A percentile compares a stretch with the other conserved stretches of the same genome.
phyloP scores from a whole-genome alignment of 2,797 vertebrate species.

The Syngnathus rostellatus region DNA sequence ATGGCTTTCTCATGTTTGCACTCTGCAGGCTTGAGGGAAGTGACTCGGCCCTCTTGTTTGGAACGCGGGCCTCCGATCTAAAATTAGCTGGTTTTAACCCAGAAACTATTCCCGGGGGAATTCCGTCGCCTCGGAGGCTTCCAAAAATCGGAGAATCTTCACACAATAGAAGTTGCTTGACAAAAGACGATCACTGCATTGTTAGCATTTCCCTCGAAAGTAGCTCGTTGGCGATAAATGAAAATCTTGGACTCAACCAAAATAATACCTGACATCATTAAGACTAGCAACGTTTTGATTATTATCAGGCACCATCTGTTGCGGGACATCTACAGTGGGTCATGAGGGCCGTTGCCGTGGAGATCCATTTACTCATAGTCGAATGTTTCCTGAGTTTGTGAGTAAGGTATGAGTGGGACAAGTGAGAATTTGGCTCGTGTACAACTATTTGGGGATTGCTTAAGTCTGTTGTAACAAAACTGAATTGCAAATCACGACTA shows the following conservation, averaged over 20 bases:
- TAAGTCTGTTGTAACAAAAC: no score
- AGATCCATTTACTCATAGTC: slow-evolving; percentile 26
- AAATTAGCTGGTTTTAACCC: slow-evolving; percentile 24
- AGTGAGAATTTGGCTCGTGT: no score
- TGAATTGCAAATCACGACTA: no score
- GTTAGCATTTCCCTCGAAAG: slow-evolving; percentile 32
- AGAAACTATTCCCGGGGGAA: slow-evolving; percentile 19
- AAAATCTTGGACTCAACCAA: slow-evolving; percentile 17
- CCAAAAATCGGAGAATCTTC: slow-evolving; percentile 16
- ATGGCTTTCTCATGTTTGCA: background rate
- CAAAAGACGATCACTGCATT: slow-evolving; percentile 7
- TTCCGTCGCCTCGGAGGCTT: slow-evolving; percentile 14
- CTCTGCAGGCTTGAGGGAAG: background rate
- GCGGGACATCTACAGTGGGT: slow-evolving; percentile 30
- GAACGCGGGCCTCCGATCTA: slow-evolving; percentile 5
- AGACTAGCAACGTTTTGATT: slow-evolving; percentile 20
- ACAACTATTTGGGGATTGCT: no score
- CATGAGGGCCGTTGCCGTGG: slow-evolving; percentile 24
- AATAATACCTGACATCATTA: slow-evolving; percentile 39
- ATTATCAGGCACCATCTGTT: slow-evolving; percentile 60
- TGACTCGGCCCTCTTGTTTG: slow-evolving; percentile 16
- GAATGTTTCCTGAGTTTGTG: slow-evolving; percentile 24
- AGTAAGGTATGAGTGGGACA: slow-evolving; percentile 16
- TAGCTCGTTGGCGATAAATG: background rate
- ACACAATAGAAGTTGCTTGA: slow-evolving; percentile 33